phyloP scores from a whole-genome alignment of 2,888 invertebrate genomes.

The Rhodophaea formosa region DNA sequence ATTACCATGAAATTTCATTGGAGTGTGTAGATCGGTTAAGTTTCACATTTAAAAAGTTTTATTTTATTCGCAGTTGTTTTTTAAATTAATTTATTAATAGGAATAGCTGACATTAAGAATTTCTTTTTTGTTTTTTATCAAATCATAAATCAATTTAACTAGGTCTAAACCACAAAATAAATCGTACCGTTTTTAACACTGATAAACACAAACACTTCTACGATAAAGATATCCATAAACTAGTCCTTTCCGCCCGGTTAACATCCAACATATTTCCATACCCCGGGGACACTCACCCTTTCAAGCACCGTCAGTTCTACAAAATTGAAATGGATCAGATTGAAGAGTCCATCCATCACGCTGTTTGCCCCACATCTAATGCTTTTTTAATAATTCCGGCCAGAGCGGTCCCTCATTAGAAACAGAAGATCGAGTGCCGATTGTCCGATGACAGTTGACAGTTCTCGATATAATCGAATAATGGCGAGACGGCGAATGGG shows the following conservation, averaged over 20 bases:
- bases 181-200: no score
- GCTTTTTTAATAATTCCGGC: slow-evolving; percentile 77
- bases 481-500: slow-evolving; percentile 41
- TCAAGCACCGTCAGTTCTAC: slow-evolving; percentile 51
- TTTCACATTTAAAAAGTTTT: no score
- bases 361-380: slow-evolving; percentile 69
- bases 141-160: no score
- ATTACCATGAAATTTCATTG: no score
- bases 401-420: slow-evolving; percentile 63
- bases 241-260: slow-evolving; percentile 32
- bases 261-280: slow-evolving; percentile 62
- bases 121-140: no score
- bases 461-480: slow-evolving; percentile 62
- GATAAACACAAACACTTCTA: neutral
- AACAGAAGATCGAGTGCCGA: slow-evolving; percentile 61
- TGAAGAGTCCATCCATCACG: slow-evolving; percentile 76
- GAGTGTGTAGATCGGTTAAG: no score
- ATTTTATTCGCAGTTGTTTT: no score
- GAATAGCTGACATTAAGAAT: no score
- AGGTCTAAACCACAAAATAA: no score
- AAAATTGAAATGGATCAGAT: slow-evolving; percentile 79
- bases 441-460: slow-evolving; percentile 75
- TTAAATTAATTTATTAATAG: no score
- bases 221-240: neutral
- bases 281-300: slow-evolving; percentile 70